Conservation (phyloP, 2,797 vertebrate species). For the Accipiter fasciatus region DNA sequence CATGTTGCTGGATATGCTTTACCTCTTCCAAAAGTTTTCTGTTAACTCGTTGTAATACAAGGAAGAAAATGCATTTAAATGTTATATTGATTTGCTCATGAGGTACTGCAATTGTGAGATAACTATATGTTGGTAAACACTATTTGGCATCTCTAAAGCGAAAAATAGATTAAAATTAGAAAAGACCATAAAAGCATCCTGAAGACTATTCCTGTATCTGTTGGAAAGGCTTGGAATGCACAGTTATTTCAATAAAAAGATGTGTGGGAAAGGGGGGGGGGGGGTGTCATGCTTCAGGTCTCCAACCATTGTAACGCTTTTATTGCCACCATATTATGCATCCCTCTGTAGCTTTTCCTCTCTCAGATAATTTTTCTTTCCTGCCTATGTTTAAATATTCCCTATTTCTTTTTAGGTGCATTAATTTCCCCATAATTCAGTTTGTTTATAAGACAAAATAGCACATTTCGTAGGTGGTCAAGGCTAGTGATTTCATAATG, state of each 20-base stretch:
- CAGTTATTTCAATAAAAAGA: background rate
- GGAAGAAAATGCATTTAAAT: constrained; percentile 17
- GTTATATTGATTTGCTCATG: constrained; percentile 5
- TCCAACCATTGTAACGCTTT: background rate
- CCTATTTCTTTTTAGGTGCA: background rate
- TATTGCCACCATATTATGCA: background rate
- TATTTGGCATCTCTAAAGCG: background rate
- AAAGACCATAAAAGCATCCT: background rate
- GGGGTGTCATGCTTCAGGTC: background rate
- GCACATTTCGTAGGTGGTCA: background rate
- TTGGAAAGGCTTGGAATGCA: background rate
- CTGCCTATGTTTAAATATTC: background rate
- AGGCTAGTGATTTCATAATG: background rate
- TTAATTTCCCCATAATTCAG: background rate
- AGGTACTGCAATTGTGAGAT: background rate
- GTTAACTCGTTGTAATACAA: background rate
- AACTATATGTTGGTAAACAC: background rate
- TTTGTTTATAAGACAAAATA: background rate
- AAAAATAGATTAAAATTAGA: background rate
- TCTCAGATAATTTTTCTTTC: background rate
- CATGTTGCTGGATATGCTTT: background rate
- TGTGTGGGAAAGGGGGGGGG: background rate
- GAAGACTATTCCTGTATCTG: background rate
- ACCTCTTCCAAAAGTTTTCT: background rate
- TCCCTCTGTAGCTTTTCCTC: background rate